phyloP scores from a whole-genome alignment of 2,113 vertebrate genomes.

The Hippocampus mohnikei region DNA sequence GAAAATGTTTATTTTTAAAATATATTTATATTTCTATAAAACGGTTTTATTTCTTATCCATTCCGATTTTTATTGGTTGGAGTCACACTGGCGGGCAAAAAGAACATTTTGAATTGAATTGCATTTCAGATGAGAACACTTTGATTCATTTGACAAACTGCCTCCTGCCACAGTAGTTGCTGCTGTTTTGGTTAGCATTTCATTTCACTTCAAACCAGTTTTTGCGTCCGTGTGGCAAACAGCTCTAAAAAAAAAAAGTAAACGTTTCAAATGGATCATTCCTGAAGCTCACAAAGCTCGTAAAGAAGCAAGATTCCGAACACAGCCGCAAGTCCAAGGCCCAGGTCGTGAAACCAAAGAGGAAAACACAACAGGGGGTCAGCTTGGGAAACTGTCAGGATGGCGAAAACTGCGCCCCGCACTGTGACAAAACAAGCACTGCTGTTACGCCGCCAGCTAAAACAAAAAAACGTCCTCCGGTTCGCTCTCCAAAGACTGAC shows the following conservation, averaged over 20 bases:
- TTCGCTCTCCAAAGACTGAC: not conserved
- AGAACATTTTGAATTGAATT: not conserved
- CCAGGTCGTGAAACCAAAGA: not conserved
- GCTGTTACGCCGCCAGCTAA: not conserved
- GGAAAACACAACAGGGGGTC: not conserved
- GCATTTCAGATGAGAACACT: not conserved
- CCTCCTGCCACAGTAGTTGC: not conserved
- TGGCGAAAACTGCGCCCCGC: not conserved
- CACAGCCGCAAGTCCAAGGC: not conserved
- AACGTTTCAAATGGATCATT: not conserved
- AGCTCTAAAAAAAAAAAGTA: not conserved
- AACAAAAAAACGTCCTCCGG: not conserved
- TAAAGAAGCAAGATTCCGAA: conserved; percentile 1
- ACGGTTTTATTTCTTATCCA: not conserved
- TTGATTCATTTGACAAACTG: not conserved
- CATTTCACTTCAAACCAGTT: not conserved
- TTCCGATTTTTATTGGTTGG: not conserved
- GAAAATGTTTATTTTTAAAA: not conserved
- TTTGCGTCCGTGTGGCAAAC: not conserved
- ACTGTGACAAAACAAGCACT: too few species aligned
- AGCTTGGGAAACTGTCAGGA: not conserved
- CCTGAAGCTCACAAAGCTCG: not conserved
- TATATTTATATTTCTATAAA: not conserved
- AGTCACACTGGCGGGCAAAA: not conserved
- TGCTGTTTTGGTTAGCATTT: not conserved